phyloP scores from a whole-genome alignment of 2,888 invertebrate species.

The Leucophenga montana region DNA sequence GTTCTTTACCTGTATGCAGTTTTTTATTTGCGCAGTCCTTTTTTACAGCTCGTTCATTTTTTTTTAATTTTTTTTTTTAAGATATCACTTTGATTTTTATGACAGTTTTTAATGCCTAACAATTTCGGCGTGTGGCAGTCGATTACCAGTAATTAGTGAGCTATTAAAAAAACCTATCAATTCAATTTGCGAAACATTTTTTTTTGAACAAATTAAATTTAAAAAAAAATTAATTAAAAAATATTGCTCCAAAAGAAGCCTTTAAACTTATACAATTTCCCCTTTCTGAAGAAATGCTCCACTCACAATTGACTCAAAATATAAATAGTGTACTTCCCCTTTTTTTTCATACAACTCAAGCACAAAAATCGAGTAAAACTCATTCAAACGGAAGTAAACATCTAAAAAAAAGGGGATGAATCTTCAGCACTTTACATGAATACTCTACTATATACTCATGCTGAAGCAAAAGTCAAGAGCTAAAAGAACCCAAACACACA shows the following conservation, averaged over 20 bases:
- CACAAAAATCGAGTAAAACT: not conserved
- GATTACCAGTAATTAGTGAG: conserved; percentile 60
- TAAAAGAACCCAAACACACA: not conserved
- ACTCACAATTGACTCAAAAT: conserved; percentile 1
- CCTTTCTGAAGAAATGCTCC: conserved; percentile 9
- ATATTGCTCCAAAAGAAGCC: no score
- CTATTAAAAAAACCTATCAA: no score
- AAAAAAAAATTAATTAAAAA: no score
- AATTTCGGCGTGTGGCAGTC: conserved; percentile 31
- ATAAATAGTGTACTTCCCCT: conserved; percentile 22
- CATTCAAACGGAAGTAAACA: conserved; percentile 11
- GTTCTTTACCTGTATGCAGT: not conserved
- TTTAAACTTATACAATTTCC: not conserved
- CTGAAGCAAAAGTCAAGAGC: conserved; percentile 11
- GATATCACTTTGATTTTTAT: conserved; percentile 23
- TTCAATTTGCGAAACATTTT: no score
- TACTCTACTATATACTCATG: no score
- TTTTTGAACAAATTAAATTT: no score
- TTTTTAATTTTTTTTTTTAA: conserved; percentile 26
- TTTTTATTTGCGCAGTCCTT: not conserved
- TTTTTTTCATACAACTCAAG: no score
- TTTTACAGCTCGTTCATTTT: conserved; percentile 20
- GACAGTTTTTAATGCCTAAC: conserved; percentile 20
- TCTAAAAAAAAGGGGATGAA: conserved; percentile 15
- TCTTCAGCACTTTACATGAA: not conserved